A percentile compares a stretch with the other conserved stretches of the same genome.
Evolutionary conservation across 2,113 vertebrate genomes (phyloP).

Genomic region (Propithecus coquereli): DNA sequence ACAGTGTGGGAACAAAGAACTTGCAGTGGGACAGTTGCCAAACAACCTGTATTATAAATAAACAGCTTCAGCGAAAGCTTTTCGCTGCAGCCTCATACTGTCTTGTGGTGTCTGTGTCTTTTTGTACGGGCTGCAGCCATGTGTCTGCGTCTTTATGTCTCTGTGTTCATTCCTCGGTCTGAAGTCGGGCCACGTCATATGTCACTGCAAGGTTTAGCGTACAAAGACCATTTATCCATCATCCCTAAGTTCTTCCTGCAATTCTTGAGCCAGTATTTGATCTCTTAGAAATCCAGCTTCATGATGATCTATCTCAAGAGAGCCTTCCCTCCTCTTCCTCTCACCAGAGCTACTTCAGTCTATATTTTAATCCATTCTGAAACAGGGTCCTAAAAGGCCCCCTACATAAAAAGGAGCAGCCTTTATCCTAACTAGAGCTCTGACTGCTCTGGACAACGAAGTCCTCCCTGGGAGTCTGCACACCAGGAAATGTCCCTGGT

Average conservation of each 20-base stretch:
- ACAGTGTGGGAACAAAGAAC: too few relatives aligned
- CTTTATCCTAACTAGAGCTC: background rate
- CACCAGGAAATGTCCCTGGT: background rate
- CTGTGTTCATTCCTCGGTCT: too few relatives aligned
- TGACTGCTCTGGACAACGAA: background rate
- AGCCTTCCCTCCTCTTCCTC: fast-evolving
- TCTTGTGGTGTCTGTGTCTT: too few relatives aligned
- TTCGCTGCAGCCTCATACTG: too few relatives aligned
- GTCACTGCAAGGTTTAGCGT: background rate
- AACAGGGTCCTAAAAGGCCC: background rate
- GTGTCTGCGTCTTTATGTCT: too few relatives aligned
- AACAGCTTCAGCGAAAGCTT: too few relatives aligned
- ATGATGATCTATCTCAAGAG: background rate
- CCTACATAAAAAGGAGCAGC: background rate
- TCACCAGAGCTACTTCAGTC: background rate
- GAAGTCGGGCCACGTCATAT: too few relatives aligned
- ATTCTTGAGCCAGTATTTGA: background rate
- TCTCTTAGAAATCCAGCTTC: background rate
- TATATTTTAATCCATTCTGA: background rate
- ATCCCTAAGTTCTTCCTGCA: background rate
- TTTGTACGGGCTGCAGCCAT: too few relatives aligned
- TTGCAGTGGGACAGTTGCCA: too few relatives aligned
- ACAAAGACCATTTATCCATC: background rate
- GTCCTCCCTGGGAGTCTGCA: fast-evolving
- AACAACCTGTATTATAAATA: too few relatives aligned